A percentile compares a stretch with the other conserved stretches of the same genome.
Evolutionary conservation across 1,140 invertebrate genomes (phyloP).

Genomic region (Battus philenor): DNA sequence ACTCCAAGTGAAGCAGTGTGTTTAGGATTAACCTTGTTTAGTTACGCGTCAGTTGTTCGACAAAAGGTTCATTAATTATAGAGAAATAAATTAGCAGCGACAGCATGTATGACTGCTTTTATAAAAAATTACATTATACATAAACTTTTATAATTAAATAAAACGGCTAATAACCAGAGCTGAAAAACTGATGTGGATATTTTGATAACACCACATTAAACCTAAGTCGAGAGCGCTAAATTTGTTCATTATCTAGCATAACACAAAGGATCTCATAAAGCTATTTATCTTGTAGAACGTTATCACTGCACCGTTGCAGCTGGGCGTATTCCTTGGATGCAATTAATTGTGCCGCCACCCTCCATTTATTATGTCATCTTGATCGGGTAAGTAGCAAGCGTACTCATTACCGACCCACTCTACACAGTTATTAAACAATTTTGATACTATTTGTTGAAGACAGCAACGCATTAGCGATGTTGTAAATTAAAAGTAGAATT

Average conservation of each 20-base stretch:
- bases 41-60: slow-evolving; percentile 13
- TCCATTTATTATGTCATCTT: slow-evolving; percentile 49
- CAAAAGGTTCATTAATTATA: slow-evolving; percentile 5
- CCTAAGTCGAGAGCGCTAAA: neutral
- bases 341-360: slow-evolving; percentile 42
- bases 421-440: slow-evolving; percentile 15
- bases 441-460: too few species aligned
- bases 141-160: too few species aligned
- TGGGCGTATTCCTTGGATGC: slow-evolving; percentile 40
- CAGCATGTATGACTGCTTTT: too few species aligned
- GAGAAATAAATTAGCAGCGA: neutral
- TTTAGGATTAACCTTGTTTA: slow-evolving; percentile 27
- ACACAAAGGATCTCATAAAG: slow-evolving; percentile 15
- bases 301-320: slow-evolving; percentile 45
- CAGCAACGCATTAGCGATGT: too few species aligned
- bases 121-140: too few species aligned
- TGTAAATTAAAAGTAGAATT: too few species aligned
- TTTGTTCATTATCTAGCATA: slow-evolving; percentile 10
- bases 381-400: slow-evolving; percentile 24
- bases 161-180: too few species aligned
- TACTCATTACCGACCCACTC: slow-evolving; percentile 18
- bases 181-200: too few species aligned
- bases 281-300: slow-evolving; percentile 37
- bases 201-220: too few species aligned
- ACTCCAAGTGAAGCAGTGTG: slow-evolving; percentile 30